A percentile compares a stretch with the other conserved stretches of the same genome.
Evolutionary conservation across 2,113 vertebrate species (phyloP).

Genomic region (Pongo pygmaeus): DNA sequence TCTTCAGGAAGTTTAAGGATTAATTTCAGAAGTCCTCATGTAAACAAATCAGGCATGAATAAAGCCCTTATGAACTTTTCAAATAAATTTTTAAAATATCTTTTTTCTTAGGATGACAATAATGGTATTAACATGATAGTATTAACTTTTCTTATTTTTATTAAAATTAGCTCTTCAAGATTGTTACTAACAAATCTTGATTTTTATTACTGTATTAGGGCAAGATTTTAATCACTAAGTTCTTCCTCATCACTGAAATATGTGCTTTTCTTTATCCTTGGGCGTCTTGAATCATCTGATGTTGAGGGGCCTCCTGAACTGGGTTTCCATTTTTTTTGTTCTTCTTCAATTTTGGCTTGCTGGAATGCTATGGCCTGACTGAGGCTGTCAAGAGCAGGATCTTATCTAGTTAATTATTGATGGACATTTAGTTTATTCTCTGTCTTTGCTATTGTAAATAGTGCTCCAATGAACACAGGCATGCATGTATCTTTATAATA

Average conservation of each 20-base stretch:
- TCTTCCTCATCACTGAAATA: conserved; percentile 99
- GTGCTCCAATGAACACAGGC: too few relatives aligned
- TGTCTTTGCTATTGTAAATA: too few relatives aligned
- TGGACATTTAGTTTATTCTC: too few relatives aligned
- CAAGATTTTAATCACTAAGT: conserved; percentile 91
- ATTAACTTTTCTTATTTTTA: conserved; percentile 18
- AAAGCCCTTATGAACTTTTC: conserved; percentile 24
- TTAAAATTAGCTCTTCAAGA: conserved; percentile 29
- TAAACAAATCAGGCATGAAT: conserved; percentile 1
- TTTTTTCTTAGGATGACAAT: not conserved
- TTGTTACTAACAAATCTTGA: conserved; percentile 39
- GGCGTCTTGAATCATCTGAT: conserved; percentile 92
- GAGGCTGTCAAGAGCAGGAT: too few relatives aligned
- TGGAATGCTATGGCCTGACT: conserved; percentile 31
- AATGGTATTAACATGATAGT: not conserved
- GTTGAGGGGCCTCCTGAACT: conserved; percentile 86
- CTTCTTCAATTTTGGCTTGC: conserved; percentile 95
- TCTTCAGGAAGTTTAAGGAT: conserved; percentile 31
- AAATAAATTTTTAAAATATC: not conserved
- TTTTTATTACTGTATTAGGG: not conserved
- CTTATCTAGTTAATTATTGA: too few relatives aligned
- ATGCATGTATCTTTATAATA: too few relatives aligned
- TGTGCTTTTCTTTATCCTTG: conserved; percentile 95
- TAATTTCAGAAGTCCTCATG: not conserved
- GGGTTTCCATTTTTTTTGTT: conserved; percentile 86